Base-by-base conservation (phyloP, 2,797 vertebrate species). In the Triplophysa bombifrons region DNA sequence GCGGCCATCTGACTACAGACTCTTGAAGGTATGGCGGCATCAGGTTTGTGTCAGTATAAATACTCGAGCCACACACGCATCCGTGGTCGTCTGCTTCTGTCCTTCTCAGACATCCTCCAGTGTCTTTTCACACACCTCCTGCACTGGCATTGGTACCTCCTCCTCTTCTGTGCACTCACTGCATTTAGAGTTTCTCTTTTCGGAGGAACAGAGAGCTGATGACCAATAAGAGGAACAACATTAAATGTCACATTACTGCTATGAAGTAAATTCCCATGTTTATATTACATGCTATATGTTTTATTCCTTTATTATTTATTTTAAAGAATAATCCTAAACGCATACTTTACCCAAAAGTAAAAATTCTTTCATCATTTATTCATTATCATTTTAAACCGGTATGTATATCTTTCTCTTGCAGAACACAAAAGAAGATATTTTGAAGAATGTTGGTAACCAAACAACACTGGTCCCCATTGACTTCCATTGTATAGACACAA, bases 121-220 rank as follows among this genome's bases (percentile, higher is more conserved):
- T 22, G 83, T 86, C 83, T 90, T 88, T 69, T 85, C 84, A 20
- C 86, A 89, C 69, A 88, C 82, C 80, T 93, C 93, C 86, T 94
- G 93, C 64, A 94, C 68, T 0, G 92, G 92, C 67, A 87, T 88
- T 19, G 88, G 87, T 25, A 89, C 85, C 0, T 82, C 84, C 5
- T 90, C 88, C 0, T 89, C 87, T 22, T 85, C 85, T 2, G 74
- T 74, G 74, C 76, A 81, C 70, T 85, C 80, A 41, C 46, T 46
- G 16, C 6, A 72, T 30, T 14, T 5, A 2, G 6, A 16, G 10
- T 22, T 30, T 1, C 30, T 2, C 69, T 88, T 86, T 64, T 80
- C 3, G 41, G n/a, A 0, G 4, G 58, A 27, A 66, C 84, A 55
- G 78, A 80, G 82, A 20, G 55, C 89, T 91, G 80, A 56, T 41